Evolutionary conservation across 2,113 vertebrate genomes (phyloP).

Genomic region (Hiodon tergisus): DNA sequence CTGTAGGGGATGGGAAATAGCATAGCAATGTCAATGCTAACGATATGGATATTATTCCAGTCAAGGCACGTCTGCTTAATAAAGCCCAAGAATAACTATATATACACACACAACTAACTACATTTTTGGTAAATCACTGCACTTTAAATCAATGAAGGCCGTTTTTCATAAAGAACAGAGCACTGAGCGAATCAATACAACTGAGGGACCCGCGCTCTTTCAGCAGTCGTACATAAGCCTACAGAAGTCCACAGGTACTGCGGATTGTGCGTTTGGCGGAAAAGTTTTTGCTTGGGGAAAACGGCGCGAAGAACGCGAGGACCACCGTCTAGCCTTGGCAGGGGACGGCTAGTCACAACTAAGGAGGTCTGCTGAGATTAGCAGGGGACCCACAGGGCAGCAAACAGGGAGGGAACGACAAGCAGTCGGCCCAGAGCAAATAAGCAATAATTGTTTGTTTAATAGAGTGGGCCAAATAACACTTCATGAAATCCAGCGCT

Average conservation of each 20-base stretch:
- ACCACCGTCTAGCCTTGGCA: too few species aligned
- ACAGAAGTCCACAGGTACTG: not conserved
- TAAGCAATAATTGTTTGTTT: not conserved
- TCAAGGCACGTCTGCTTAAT: not conserved
- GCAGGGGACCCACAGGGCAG: not conserved
- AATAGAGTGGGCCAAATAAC: too few species aligned
- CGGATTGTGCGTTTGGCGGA: not conserved
- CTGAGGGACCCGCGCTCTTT: too few species aligned
- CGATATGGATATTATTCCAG: not conserved
- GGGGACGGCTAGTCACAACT: not conserved
- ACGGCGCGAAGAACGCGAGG: too few species aligned
- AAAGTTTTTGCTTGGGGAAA: not conserved
- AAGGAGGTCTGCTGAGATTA: not conserved
- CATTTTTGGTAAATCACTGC: too few species aligned
- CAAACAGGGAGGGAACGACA: not conserved
- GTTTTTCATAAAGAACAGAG: too few species aligned
- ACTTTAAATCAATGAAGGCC: too few species aligned
- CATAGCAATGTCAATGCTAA: not conserved
- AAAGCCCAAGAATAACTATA: too few species aligned
- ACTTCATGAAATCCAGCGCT: not conserved
- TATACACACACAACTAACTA: too few species aligned
- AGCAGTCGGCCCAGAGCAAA: not conserved
- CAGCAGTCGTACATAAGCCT: too few species aligned
- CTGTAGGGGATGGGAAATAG: constrained; percentile 36
- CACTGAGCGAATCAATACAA: too few species aligned